Evolutionary conservation across 2,113 vertebrate genomes (phyloP).

Genomic region (Pseudopodoces humilis): DNA sequence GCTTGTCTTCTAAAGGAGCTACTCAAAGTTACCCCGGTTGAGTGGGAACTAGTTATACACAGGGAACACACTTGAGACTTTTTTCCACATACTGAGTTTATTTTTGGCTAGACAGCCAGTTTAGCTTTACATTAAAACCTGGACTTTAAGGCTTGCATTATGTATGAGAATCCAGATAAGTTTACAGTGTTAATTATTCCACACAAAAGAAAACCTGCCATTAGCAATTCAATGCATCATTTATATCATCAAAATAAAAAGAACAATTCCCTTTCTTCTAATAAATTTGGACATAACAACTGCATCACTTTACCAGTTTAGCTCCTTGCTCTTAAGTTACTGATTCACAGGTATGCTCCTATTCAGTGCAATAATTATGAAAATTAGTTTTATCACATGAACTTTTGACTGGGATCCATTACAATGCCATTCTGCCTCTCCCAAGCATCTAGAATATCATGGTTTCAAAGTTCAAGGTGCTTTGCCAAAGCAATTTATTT

Average conservation of each 20-base stretch:
- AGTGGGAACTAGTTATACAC: neutral
- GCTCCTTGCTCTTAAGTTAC: neutral
- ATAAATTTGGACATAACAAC: constrained; percentile 9
- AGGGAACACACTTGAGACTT: constrained; percentile 32
- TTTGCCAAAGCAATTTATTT: constrained; percentile 25
- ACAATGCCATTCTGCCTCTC: neutral
- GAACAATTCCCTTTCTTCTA: constrained; percentile 10
- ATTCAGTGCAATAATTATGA: constrained; percentile 27
- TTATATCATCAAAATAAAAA: constrained; percentile 31
- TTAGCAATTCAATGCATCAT: constrained; percentile 77
- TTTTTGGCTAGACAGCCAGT: constrained; percentile 26
- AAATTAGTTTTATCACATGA: constrained; percentile 28
- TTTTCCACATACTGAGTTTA: constrained; percentile 48
- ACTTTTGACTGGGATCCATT: constrained; percentile 60
- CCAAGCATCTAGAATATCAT: neutral
- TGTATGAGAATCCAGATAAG: constrained; percentile 75
- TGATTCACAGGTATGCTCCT: neutral
- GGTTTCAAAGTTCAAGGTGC: constrained; percentile 47
- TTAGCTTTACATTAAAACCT: constrained; percentile 44
- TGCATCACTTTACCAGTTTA: neutral
- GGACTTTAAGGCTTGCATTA: constrained; percentile 70
- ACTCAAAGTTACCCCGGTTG: neutral
- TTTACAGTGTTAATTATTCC: constrained; percentile 73
- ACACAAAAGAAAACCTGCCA: constrained; percentile 71
- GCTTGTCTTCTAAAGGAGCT: neutral